Conservation (phyloP, 2,888 invertebrate species). For the Catocala sponsa region DNA sequence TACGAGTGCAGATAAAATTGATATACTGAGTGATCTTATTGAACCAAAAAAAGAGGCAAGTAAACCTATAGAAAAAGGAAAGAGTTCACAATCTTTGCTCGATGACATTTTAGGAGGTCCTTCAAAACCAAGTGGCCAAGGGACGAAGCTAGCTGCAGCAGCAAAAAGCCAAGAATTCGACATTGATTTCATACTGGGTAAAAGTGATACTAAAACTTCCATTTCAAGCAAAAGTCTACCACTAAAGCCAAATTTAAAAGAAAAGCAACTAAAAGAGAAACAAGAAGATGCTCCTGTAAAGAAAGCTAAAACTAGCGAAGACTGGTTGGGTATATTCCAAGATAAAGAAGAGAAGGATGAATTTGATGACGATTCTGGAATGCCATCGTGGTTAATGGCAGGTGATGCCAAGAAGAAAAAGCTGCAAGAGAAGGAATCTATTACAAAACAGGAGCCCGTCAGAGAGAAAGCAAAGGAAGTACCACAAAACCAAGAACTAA, state of each 20-base stretch:
- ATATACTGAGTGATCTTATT: constrained; percentile 67
- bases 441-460: constrained; percentile 31
- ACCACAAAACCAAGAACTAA: constrained; percentile 36
- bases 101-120: constrained; percentile 87
- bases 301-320: constrained; percentile 70
- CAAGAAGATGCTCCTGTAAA: constrained; percentile 50
- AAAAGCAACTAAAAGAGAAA: constrained; percentile 60
- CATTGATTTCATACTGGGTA: constrained; percentile 73
- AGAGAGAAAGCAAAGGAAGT: constrained; percentile 47
- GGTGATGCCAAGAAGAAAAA: constrained; percentile 70
- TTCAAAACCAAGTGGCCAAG: constrained; percentile 60
- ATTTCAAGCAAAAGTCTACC: constrained; percentile 55
- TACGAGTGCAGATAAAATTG: constrained; percentile 67
- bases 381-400: constrained; percentile 80
- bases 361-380: constrained; percentile 63
- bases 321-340: constrained; percentile 84
- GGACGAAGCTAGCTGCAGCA: constrained; percentile 59
- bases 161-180: constrained; percentile 74
- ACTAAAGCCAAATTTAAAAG: constrained; percentile 54
- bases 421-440: constrained; percentile 50
- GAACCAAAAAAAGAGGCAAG: constrained; percentile 61
- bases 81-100: constrained; percentile 80
- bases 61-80: constrained; percentile 71
- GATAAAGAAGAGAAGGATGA: constrained; percentile 66
- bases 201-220: constrained; percentile 62